Conservation (phyloP, 2,113 vertebrate species). For the Macaca nemestrina region DNA sequence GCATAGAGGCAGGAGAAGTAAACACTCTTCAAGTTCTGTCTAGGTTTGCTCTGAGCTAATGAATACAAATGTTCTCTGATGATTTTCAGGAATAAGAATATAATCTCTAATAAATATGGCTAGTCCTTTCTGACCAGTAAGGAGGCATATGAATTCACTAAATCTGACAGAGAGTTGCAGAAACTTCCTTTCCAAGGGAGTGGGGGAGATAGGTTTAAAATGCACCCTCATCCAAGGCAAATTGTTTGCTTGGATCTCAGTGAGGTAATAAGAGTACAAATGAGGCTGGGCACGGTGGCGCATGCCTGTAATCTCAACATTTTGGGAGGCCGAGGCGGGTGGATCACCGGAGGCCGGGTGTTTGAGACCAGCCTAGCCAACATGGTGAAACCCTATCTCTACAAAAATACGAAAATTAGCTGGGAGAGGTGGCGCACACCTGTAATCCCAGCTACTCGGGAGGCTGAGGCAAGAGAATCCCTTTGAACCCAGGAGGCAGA, state of each 20-base stretch:
- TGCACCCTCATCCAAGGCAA: background rate
- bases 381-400: no score
- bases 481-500: no score
- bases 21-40: background rate
- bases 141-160: background rate
- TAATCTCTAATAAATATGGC: background rate
- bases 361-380: no score
- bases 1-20: background rate
- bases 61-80: background rate
- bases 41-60: background rate
- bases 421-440: no score
- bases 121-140: background rate
- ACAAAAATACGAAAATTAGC: no score
- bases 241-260: background rate
- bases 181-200: background rate
- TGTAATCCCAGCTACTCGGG: no score
- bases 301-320: no score
- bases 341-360: no score
- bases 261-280: no score
- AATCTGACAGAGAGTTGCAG: rapidly evolving
- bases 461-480: no score
- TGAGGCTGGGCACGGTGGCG: background rate
- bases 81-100: background rate
- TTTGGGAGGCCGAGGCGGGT: no score
- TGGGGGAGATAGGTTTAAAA: background rate